Conservation (phyloP, 2,113 vertebrate genomes). For the Alligator sinensis region DNA sequence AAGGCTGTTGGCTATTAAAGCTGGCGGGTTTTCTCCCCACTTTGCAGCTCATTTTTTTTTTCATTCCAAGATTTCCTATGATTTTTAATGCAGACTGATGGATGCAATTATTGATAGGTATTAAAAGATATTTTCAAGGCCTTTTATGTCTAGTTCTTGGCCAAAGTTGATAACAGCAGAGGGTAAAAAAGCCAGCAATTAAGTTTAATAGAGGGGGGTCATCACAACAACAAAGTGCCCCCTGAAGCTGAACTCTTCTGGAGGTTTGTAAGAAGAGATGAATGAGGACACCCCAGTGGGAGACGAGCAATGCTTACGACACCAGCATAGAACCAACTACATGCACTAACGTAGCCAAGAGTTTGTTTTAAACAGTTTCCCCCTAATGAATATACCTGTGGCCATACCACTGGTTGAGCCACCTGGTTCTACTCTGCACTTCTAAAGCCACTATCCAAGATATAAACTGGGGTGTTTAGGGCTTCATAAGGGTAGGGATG, state of each 20-base stretch:
- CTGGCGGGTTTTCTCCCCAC: not conserved
- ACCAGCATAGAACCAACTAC: not conserved
- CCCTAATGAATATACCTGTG: not conserved
- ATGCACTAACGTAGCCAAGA: too few relatives aligned
- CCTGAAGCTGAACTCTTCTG: not conserved
- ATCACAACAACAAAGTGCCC: not conserved
- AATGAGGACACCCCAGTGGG: not conserved
- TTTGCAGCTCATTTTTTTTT: not conserved
- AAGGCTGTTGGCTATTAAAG: not conserved
- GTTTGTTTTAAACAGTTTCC: not conserved
- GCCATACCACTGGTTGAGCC: not conserved
- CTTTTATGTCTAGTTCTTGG: not conserved
- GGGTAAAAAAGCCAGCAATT: not conserved
- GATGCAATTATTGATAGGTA: slow-evolving; percentile 13
- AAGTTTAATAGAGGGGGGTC: not conserved
- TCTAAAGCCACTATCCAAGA: not conserved
- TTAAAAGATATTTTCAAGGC: not conserved
- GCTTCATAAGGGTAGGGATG: too few relatives aligned
- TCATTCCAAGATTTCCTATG: not conserved
- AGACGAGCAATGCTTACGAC: not conserved
- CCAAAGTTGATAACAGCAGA: not conserved
- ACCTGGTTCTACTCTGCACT: too few relatives aligned
- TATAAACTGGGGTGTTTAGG: not conserved
- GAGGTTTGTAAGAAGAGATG: not conserved
- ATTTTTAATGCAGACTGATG: not conserved